Evolutionary conservation across 2,113 vertebrate genomes (phyloP), one percentile per base, ranked within the genome.

Genomic region (Eudyptes chrysolophus): DNA sequence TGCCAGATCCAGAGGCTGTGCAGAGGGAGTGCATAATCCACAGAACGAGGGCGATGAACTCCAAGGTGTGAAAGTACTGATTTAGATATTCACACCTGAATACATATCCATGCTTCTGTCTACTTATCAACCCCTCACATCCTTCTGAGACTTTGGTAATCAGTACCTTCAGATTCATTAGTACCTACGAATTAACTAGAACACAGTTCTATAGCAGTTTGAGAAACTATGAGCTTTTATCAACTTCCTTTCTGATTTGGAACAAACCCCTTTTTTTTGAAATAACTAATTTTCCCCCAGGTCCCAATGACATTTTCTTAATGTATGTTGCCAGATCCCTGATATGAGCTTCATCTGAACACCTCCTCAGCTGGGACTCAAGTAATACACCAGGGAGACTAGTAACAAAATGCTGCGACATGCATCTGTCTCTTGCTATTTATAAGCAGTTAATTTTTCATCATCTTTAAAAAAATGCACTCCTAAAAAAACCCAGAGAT

Each of bases 191-290:
- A 76, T 83, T 82, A 84, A 76, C 10, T 30, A 64, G 57, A 93
- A 92, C 51, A 46, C 15, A 55, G 51, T 66, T 78, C 55, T 78
- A 36, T 2, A 61, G 27, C 48, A 87, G 38, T 68, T 64, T 48
- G 46, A 76, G 49, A 76, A 76, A 52, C 29, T 13, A 30, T 16
- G 16, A 79, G 14, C 36, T 52, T 76, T 66, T 65, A 32, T 22
- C 7, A 27, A 58, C 30, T 72, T 55, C 18, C 49, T 36, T 93
- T 81, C 80, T 66, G 18, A 84, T 84, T 58, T 71, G 22, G 51
- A 30, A 69, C 13, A 86, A 32, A 2, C 0, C 0, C 2, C 26
- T 24, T 40, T 52, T 57, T 76, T 29, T 49, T 48, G 3, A 61
- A 62, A 58, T 13, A 78, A 54, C 4, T 86, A 2, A 60, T 79